phyloP scores from a whole-genome alignment of 2,797 vertebrate genomes.

The Xyrichtys novacula region DNA sequence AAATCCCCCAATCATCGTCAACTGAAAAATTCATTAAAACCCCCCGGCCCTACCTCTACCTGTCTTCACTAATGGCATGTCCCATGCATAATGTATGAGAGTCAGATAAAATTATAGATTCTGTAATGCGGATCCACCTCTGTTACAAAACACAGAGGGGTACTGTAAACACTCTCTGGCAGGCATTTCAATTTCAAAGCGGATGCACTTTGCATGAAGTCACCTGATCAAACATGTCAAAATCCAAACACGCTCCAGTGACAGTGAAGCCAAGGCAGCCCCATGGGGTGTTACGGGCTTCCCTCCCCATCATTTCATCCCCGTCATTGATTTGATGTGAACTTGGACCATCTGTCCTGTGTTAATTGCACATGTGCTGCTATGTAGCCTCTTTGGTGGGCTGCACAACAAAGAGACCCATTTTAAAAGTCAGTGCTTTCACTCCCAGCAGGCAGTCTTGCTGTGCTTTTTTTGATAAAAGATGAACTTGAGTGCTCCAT shows the following conservation, averaged over 20 bases:
- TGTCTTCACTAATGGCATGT: slow-evolving; percentile 66
- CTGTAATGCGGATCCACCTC: slow-evolving; percentile 60
- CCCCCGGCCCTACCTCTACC: slow-evolving; percentile 46
- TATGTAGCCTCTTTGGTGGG: slow-evolving; percentile 50
- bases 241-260: slow-evolving; percentile 54
- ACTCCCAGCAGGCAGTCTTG: slow-evolving; percentile 20
- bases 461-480: slow-evolving; percentile 23
- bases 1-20: slow-evolving; percentile 68
- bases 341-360: slow-evolving; percentile 74
- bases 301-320: slow-evolving; percentile 63
- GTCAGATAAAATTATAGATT: slow-evolving; percentile 66
- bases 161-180: slow-evolving; percentile 58
- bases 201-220: slow-evolving; percentile 45
- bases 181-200: slow-evolving; percentile 71
- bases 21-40: slow-evolving; percentile 75
- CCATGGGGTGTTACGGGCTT: slow-evolving; percentile 54
- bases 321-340: slow-evolving; percentile 72
- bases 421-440: slow-evolving; percentile 36
- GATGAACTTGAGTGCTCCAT: slow-evolving; percentile 30
- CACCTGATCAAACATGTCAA: slow-evolving; percentile 78
- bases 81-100: slow-evolving; percentile 75
- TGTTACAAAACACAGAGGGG: slow-evolving; percentile 54
- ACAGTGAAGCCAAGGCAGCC: slow-evolving; percentile 38
- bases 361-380: slow-evolving; percentile 75
- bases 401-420: slow-evolving; percentile 38